A percentile compares a stretch with the other conserved stretches of the same genome.
These are phyloP conservation scores for Euborellia annulipes DNA, from an alignment of 1,140 invertebrate species.

Conservation along the genomic window DNA sequence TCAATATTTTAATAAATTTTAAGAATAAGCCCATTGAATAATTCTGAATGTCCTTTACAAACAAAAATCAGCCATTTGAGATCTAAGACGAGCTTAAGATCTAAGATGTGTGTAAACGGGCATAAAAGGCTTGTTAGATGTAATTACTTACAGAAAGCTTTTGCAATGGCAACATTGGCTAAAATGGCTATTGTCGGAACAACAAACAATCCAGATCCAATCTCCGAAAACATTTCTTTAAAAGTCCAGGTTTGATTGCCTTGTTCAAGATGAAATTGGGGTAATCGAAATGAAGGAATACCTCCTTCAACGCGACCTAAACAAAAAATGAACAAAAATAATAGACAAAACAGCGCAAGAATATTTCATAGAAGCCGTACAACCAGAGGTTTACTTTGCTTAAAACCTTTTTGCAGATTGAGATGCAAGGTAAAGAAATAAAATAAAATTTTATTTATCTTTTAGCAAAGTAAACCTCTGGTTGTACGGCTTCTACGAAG, in stretches of 20 bases:
- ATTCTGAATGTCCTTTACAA: constrained; percentile 1
- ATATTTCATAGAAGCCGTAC: too few species aligned
- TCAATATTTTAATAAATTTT: neutral
- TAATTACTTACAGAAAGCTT: constrained; percentile 46
- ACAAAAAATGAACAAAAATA: constrained; percentile 14
- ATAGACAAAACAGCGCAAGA: too few species aligned
- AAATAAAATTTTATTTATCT: neutral
- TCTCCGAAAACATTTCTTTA: constrained; percentile 38
- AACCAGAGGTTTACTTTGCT: too few species aligned
- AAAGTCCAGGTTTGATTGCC: constrained; percentile 40
- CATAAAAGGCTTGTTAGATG: neutral
- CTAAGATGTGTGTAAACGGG: neutral
- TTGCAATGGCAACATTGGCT: constrained; percentile 64
- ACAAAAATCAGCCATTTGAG: too few species aligned
- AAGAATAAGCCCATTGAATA: neutral
- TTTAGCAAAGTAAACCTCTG: too few species aligned
- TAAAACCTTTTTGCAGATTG: too few species aligned
- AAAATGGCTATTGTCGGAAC: constrained; percentile 54
- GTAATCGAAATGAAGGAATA: constrained; percentile 35
- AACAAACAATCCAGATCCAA: constrained; percentile 48
- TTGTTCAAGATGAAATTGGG: constrained; percentile 14
- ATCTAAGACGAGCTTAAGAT: too few species aligned
- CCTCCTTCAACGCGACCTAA: constrained; percentile 41
- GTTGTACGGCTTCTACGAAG: too few species aligned
- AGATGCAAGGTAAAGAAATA: too few species aligned